These are phyloP conservation scores for Hydraecia micacea DNA, from an alignment of 2,888 invertebrate species.

Conservation along the genomic window DNA sequence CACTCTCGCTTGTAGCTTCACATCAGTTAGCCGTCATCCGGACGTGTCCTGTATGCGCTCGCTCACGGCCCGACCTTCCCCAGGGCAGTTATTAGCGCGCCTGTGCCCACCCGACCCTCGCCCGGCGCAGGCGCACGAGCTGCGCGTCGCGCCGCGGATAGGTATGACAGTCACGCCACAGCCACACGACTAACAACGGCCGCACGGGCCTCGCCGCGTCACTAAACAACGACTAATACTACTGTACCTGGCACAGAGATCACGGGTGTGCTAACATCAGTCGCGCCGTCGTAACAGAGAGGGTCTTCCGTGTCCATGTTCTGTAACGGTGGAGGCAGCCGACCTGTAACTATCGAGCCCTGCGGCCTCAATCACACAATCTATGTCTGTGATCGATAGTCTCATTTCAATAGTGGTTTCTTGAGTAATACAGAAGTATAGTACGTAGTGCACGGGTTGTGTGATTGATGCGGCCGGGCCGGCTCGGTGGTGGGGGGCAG, in stretches of 20 bases:
- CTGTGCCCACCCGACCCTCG: slow-evolving; percentile 76
- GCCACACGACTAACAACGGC: slow-evolving; percentile 49
- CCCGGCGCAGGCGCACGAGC: slow-evolving; percentile 50
- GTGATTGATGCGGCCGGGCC: slow-evolving; percentile 39
- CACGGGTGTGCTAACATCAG: slow-evolving; percentile 69
- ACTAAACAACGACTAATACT: slow-evolving; percentile 58
- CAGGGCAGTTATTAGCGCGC: slow-evolving; percentile 84
- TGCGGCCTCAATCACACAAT: slow-evolving; percentile 10
- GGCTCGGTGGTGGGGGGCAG: slow-evolving; percentile 56
- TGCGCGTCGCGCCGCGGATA: slow-evolving; percentile 40
- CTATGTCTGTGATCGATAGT: not conserved
- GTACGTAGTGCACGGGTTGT: slow-evolving; percentile 3
- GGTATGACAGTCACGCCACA: slow-evolving; percentile 50
- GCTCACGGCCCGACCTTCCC: slow-evolving; percentile 75
- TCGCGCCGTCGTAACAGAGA: slow-evolving; percentile 68
- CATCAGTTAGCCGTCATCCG: slow-evolving; percentile 40
- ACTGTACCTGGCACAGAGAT: slow-evolving; percentile 76
- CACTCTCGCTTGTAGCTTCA: slow-evolving; percentile 65
- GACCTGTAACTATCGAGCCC: slow-evolving; percentile 39
- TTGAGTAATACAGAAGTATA: not conserved
- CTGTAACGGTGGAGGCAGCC: slow-evolving; percentile 58
- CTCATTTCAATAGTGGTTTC: not conserved
- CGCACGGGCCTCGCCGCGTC: slow-evolving; percentile 66
- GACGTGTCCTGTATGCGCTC: slow-evolving; percentile 54
- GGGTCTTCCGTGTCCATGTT: slow-evolving; percentile 66